Percentiles rank a stretch among this genome's conserved stretches.
These are phyloP conservation scores for Iphiclides podalirius DNA, from an alignment of 2,888 invertebrate species.

Conservation along the genomic window DNA sequence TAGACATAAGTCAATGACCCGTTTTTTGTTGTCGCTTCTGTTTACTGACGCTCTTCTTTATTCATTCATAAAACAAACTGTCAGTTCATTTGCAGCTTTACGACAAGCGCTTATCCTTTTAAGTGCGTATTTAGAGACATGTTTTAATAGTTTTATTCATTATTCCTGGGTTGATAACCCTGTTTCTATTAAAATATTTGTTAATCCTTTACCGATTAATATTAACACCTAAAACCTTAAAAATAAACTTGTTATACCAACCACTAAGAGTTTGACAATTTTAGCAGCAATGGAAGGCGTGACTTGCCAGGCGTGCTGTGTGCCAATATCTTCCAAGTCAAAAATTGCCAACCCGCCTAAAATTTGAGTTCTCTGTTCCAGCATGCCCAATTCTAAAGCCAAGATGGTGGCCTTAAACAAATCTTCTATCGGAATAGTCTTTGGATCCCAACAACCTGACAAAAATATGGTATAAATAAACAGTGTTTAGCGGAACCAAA, in stretches of 20 bases:
- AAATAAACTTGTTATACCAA: too few species aligned
- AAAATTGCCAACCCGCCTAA: conserved; percentile 88
- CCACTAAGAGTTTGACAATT: conserved; percentile 85
- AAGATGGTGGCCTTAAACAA: conserved; percentile 84
- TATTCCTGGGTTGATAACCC: too few species aligned
- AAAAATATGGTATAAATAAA: not conserved
- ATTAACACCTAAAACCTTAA: too few species aligned
- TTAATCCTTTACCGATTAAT: too few species aligned
- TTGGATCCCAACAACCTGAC: conserved; percentile 87
- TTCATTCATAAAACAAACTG: conserved; percentile 5
- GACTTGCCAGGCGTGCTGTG: conserved; percentile 86
- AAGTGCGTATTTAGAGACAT: too few species aligned
- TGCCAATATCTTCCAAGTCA: conserved; percentile 85
- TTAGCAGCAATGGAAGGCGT: conserved; percentile 85
- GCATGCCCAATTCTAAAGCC: conserved; percentile 85
- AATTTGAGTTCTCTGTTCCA: conserved; percentile 88
- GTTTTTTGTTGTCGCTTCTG: conserved; percentile 16
- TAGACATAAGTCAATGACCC: conserved; percentile 14
- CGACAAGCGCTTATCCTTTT: not conserved
- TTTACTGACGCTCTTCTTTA: conserved; percentile 15
- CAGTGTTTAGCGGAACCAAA: too few species aligned
- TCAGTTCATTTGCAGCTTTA: conserved; percentile 11
- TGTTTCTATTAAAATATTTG: too few species aligned
- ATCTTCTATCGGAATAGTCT: conserved; percentile 82
- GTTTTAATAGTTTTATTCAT: too few species aligned